Base-by-base conservation (phyloP, 2,113 vertebrate genomes). In the Prietella phreatophila region DNA sequence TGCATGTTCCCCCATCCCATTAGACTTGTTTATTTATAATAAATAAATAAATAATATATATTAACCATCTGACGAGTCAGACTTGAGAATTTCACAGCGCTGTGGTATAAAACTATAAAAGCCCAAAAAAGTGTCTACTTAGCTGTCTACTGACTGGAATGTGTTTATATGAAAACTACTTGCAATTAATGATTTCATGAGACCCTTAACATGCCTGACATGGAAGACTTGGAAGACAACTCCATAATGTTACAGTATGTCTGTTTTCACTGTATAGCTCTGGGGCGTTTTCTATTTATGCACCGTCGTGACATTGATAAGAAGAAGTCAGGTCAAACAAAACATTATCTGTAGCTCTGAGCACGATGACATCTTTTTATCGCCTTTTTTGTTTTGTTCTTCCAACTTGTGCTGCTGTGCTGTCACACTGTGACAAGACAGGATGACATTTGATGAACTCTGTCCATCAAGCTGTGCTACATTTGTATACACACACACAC, bases 371-470 rank as follows among this genome's bases (percentile, higher is more conserved):
- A 53, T 47, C 75, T 84, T 84, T 78, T 83, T 86, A 89, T 89
- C 82, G 83, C 61, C 83, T 60, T 78, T 87, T 87, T 86, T 83
- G 65, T 80, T 56, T 89, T 80, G 58, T 78, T 83, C 83, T 53
- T n/a, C 30, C 60, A 58, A 60, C 50, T 65, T 61, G 14, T 53
- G 63, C 71, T 58, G 84, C 61, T 80, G 71, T 61, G 42, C 60
- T 42, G 42, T 56, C 83, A 82, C 63, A 88, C 84, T 83, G 87
- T 86, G 89, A 90, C 81, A 53, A 82, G 83, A 83, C 73, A 36
- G 84, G 87, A 83, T 86, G 89, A 90, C 89, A 90, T 90, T 90
- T 90, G 89, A 84, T 90, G 88, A 88, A 88, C 87, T 90, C 80
- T 89, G 85, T 89, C 90, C 88, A 85, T 89, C 88, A 89, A 63